These are phyloP conservation scores for Potorous gilbertii DNA, from an alignment of 2,797 vertebrate species.

Conservation along the genomic window DNA sequence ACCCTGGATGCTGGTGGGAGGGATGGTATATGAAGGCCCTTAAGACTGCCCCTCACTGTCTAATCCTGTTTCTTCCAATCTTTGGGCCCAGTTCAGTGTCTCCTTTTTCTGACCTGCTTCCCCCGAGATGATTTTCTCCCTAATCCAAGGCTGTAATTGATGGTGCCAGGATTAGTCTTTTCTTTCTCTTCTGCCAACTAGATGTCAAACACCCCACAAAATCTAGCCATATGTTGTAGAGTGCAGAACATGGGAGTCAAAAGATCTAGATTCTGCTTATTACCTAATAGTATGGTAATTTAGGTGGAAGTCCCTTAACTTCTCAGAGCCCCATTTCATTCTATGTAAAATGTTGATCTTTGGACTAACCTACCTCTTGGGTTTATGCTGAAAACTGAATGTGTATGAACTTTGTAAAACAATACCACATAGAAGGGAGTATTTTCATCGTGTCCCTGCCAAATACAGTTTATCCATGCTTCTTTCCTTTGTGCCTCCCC, in stretches of 20 bases:
- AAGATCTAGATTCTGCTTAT: background rate
- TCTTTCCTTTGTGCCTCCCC: background rate
- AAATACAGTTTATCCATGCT: background rate
- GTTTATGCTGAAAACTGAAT: background rate
- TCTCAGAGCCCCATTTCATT: background rate
- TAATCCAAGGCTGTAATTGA: background rate
- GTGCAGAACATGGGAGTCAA: background rate
- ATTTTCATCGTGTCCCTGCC: background rate
- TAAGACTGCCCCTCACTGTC: constrained; percentile 7
- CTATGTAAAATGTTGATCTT: background rate
- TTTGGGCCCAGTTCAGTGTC: constrained; percentile 1
- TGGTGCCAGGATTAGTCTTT: background rate
- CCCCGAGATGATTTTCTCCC: background rate
- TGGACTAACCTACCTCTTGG: background rate
- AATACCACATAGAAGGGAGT: background rate
- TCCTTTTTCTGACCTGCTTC: constrained; percentile 1
- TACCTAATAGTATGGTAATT: background rate
- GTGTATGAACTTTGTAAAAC: background rate
- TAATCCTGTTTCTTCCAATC: background rate
- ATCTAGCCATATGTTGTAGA: background rate
- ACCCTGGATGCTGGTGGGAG: constrained; percentile 3
- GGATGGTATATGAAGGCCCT: background rate
- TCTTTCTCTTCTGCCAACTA: background rate
- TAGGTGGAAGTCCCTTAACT: background rate
- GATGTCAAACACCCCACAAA: background rate